These are phyloP conservation scores for Ferdinandea cuprea DNA, from an alignment of 2,888 invertebrate genomes.

Conservation along the genomic window DNA sequence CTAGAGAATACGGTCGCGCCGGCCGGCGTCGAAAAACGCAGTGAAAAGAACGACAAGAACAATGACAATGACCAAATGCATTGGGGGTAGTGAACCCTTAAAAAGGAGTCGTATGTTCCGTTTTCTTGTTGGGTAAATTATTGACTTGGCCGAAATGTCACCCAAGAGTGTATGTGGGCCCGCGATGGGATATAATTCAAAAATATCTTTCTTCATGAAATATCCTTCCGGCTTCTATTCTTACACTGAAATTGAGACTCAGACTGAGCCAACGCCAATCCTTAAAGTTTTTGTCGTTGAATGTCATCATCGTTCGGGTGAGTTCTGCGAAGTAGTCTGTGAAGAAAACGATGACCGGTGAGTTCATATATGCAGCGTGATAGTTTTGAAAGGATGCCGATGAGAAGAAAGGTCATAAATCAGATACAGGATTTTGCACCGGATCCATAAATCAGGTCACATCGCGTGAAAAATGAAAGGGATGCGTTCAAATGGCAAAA, in stretches of 20 bases:
- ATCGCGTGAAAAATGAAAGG: conserved; percentile 46
- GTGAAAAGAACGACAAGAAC: conserved; percentile 17
- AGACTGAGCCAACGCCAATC: conserved; percentile 3
- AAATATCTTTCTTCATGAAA: conserved; percentile 26
- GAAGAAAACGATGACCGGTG: conserved; percentile 40
- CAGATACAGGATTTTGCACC: conserved; percentile 46
- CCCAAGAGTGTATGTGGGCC: conserved; percentile 3
- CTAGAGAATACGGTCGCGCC: conserved; percentile 3
- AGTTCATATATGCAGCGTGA: conserved; percentile 23
- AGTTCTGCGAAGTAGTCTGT: conserved; percentile 18
- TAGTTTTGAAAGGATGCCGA: conserved; percentile 41
- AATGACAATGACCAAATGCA: conserved; percentile 44
- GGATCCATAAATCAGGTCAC: conserved; percentile 56
- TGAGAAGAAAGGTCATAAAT: conserved; percentile 49
- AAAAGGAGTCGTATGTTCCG: not conserved
- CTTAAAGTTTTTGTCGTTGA: conserved; percentile 22
- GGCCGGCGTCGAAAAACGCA: too few species aligned
- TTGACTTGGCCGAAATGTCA: conserved; percentile 56
- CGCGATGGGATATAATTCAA: conserved; percentile 56
- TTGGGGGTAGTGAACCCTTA: conserved; percentile 26
- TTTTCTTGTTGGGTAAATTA: conserved; percentile 37
- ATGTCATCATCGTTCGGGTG: conserved; percentile 27
- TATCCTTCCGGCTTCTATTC: conserved; percentile 50
- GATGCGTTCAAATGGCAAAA: conserved; percentile 44
- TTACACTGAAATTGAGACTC: too few species aligned